Evolutionary conservation across 2,797 vertebrate genomes (phyloP).

Genomic region (Danio jaintianensis): DNA sequence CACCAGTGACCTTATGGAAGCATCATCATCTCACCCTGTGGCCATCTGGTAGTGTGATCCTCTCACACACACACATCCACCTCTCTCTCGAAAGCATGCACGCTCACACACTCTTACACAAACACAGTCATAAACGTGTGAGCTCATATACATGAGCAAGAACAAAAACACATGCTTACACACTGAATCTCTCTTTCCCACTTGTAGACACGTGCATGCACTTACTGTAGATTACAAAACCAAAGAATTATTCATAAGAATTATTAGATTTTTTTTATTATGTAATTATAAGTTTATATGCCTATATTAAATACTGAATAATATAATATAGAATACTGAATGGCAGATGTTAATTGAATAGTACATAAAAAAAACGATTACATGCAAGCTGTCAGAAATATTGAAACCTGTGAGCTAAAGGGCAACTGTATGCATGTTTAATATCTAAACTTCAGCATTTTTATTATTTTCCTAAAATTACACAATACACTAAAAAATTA

Average conservation of each 20-base stretch:
- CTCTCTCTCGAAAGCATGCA: slow-evolving; percentile 18
- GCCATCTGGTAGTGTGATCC: slow-evolving; percentile 52
- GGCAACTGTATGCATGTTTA: too few species aligned
- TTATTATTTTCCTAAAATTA: too few species aligned
- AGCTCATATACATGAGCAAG: slow-evolving; percentile 19
- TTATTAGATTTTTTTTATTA: too few species aligned
- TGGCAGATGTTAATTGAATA: too few species aligned
- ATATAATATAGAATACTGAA: too few species aligned
- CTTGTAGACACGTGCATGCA: not conserved
- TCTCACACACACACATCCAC: slow-evolving; percentile 17
- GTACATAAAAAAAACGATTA: too few species aligned
- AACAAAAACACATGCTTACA: slow-evolving; percentile 19
- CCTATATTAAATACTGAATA: not conserved
- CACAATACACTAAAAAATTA: too few species aligned
- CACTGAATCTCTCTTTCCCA: not conserved
- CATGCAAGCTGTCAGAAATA: too few species aligned
- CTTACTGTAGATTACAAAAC: not conserved
- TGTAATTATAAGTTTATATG: not conserved
- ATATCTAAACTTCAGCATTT: too few species aligned
- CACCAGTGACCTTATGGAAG: slow-evolving; percentile 49
- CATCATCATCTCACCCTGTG: slow-evolving; percentile 50
- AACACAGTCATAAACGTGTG: slow-evolving; percentile 28
- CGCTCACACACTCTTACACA: slow-evolving; percentile 3
- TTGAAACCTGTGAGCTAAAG: too few species aligned
- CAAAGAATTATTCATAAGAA: not conserved